These are phyloP conservation scores for Chiloscyllium plagiosum DNA, from an alignment of 2,113 vertebrate species.

Conservation along the genomic window DNA sequence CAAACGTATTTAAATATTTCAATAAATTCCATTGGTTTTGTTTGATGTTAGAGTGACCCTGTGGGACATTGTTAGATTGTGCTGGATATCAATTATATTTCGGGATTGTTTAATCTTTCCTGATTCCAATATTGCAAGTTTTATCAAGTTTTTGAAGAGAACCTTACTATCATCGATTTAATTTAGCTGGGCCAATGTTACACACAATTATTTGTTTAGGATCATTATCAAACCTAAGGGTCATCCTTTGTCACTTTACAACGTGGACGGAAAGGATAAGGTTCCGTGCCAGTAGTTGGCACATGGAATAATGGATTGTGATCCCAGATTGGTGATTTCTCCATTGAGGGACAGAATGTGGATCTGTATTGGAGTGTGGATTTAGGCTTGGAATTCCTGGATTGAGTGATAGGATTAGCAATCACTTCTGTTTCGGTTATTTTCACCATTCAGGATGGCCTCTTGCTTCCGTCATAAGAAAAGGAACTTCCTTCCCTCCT, in stretches of 20 bases:
- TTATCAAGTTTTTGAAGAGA: conserved; percentile 11
- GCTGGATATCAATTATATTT: not conserved
- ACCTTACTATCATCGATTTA: not conserved
- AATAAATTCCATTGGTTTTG: not conserved
- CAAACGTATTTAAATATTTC: not conserved
- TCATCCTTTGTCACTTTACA: not conserved
- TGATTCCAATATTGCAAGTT: conserved; percentile 11
- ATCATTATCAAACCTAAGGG: not conserved
- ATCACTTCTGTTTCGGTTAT: too few relatives aligned
- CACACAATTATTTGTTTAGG: not conserved
- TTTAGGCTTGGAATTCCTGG: not conserved
- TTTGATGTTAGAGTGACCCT: not conserved
- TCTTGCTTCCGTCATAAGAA: too few relatives aligned
- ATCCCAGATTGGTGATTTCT: not conserved
- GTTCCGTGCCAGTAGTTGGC: not conserved
- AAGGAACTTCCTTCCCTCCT: too few relatives aligned
- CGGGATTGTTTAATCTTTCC: not conserved
- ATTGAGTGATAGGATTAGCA: too few relatives aligned
- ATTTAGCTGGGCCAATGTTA: not conserved
- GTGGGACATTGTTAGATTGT: not conserved
- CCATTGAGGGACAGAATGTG: not conserved
- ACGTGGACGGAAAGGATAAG: not conserved
- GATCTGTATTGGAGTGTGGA: not conserved
- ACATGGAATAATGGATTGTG: not conserved
- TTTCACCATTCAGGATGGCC: too few relatives aligned